Base-by-base conservation (phyloP, 2,888 invertebrate species). In the Nomada ferruginata region DNA sequence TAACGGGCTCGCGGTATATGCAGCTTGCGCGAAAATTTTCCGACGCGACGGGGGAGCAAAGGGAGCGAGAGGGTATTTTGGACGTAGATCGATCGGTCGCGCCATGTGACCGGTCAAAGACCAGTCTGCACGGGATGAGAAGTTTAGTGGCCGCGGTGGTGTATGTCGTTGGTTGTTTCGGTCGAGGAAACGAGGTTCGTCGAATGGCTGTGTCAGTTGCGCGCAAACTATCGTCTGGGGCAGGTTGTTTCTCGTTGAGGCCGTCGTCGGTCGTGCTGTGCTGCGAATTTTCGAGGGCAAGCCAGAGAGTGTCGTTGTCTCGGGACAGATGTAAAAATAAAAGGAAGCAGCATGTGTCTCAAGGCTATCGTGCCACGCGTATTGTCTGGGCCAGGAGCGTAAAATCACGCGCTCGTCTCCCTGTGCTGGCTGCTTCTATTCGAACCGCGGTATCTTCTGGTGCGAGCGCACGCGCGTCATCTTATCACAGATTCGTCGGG, bases 291-390 rank as follows among this genome's bases (percentile, higher is more conserved):
- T 36, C 36, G 36, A 36, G 47, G 15, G 15, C 47, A 15, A 47
- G 15, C 1, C 42, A 15, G 60, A 64, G 66, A 52, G 53, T 68
- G 65, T 71, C 75, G 78, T 84, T 81, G 66, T 82, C 82, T 85
- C 74, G 85, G 79, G 60, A 87, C 84, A 73, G 77, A 89, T 88
- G 77, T 87, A 89, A 90, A 90, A 90, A 89, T 89, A 88, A 87
- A 85, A 87, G 79, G 85, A 88, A 87, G 72, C 80, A 77, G 82
- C 76, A 69, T 42, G 77, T 90, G 79, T 90, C 85, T 89, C 87
- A 89, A 89, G 90, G 86, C 84, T 89, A 81, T 64, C 77, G 52
- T 79, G 65, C 70, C 84, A 66, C 74, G 59, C 76, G 47, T 15
- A 81, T 86, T 84, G 80, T 79, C 77, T 75, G 75, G 29, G 53